These are phyloP conservation scores for Drosophila orosa DNA, from an alignment of 1,140 invertebrate genomes.

Conservation along the genomic window DNA sequence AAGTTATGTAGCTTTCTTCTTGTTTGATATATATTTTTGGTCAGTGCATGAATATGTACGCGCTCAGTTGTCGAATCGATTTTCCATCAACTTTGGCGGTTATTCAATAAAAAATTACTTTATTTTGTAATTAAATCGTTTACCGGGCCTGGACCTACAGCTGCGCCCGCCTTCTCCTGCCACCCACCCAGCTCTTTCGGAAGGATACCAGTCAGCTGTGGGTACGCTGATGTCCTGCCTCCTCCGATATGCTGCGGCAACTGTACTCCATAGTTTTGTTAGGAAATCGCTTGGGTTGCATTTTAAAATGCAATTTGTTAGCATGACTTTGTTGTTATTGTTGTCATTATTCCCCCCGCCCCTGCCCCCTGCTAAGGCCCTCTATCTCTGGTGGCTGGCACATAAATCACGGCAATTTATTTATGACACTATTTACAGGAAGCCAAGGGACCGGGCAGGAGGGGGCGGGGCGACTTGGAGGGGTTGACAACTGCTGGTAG, in stretches of 20 bases:
- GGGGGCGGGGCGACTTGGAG: neutral
- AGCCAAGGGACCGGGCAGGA: neutral
- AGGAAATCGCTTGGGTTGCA: conserved; percentile 71
- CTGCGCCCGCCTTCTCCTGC: neutral
- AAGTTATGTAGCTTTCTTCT: too few species aligned
- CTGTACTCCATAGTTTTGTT: conserved; percentile 58
- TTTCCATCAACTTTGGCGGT: conserved; percentile 79
- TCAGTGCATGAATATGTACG: conserved; percentile 12
- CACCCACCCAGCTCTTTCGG: neutral
- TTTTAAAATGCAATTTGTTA: conserved; percentile 75
- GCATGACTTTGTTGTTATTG: conserved; percentile 57
- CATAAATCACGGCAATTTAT: conserved; percentile 82
- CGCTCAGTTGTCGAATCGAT: conserved; percentile 43
- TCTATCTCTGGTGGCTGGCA: conserved; percentile 47
- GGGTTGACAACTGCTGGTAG: conserved; percentile 53
- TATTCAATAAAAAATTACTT: conserved; percentile 84
- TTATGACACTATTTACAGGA: conserved; percentile 81
- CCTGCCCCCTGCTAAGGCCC: neutral
- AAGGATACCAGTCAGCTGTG: conserved; percentile 29
- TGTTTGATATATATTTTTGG: neutral
- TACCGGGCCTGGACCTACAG: conserved; percentile 28
- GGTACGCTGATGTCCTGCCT: conserved; percentile 17
- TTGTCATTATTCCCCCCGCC: conserved; percentile 3
- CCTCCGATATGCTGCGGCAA: conserved; percentile 12
- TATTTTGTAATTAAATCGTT: conserved; percentile 83